Conservation (phyloP, 2,797 vertebrate species). For the Synanceia verrucosa region DNA sequence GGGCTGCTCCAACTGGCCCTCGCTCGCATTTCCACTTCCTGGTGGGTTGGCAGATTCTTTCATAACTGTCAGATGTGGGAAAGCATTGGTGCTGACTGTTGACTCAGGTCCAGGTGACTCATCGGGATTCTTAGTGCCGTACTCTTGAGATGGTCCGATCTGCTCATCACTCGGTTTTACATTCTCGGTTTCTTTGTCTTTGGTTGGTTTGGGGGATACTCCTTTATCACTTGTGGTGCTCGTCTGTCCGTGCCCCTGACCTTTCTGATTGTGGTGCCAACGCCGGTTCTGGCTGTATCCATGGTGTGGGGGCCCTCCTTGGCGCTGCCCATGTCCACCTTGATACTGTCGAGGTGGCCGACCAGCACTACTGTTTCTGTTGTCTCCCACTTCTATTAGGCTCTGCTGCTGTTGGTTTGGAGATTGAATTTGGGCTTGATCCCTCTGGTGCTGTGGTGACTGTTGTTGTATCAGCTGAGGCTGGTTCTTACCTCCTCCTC, state of each 20-base stretch:
- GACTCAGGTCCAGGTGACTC: slow-evolving; percentile 54
- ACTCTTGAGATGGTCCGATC: slow-evolving; percentile 43
- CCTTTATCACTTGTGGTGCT: slow-evolving; percentile 53
- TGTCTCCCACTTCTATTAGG: slow-evolving; percentile 82
- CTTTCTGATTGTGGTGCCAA: slow-evolving; percentile 94
- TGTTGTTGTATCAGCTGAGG: slow-evolving; percentile 71
- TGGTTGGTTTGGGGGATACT: slow-evolving; percentile 83
- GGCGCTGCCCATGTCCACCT: slow-evolving; percentile 87
- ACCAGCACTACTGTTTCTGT: slow-evolving; percentile 83
- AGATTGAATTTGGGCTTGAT: slow-evolving; percentile 82
- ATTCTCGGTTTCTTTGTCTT: slow-evolving; percentile 92
- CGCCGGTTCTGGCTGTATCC: slow-evolving; percentile 96
- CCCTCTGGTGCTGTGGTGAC: slow-evolving; percentile 83
- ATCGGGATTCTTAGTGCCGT: slow-evolving; percentile 39
- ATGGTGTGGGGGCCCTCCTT: slow-evolving; percentile 84
- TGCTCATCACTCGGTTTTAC: slow-evolving; percentile 84
- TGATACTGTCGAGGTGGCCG: slow-evolving; percentile 86
- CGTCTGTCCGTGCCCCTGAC: slow-evolving; percentile 65
- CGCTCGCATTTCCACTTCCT: slow-evolving; percentile 32
- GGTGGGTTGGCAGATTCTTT: slow-evolving; percentile 49
- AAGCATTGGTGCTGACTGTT: slow-evolving; percentile 19
- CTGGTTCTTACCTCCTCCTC: slow-evolving; percentile 71
- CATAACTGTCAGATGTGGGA: slow-evolving; percentile 24
- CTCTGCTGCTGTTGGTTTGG: slow-evolving; percentile 83
- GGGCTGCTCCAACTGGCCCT: slow-evolving; percentile 79